Evolutionary conservation across 2,888 invertebrate genomes (phyloP), one percentile per base, ranked within the genome.

Genomic region (Alviniconcha strummeri): DNA sequence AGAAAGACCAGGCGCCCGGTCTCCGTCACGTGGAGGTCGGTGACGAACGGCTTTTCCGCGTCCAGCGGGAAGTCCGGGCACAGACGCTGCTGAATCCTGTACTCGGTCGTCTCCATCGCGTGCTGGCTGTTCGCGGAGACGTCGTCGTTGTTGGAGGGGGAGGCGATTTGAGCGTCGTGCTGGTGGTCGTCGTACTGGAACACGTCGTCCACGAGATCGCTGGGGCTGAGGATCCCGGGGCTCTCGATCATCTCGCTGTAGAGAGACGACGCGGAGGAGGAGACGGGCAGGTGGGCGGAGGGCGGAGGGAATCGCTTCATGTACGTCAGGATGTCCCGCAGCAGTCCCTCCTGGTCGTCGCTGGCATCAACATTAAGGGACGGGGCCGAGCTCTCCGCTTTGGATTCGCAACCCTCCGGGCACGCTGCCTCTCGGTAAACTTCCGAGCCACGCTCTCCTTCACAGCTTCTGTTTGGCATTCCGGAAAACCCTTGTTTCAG

Each of bases 21-120:
- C 77, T 82, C 77, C 13, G 82, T 77, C 69, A 82, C 55, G 71
- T 82, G 82, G 19, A 77, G 56, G 54, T 82, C 82, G 4, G 77
- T 77, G 36, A 82, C 55, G 54, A 69, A 77, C 8, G 82, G 13
- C 71, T n/a, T 69, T 15, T 67, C 52, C 17, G 1, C 52, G 71
- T 82, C 82, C 69, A n/a, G 55, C 13, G 77, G 82, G 54, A 82
- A 82, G 52, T 67, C 17, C 7, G 67, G 69, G 15, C 76, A 15
- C 11, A 82, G 36, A 0, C 82, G 82, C 36, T 77, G 82, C 15
- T 75, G 69, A 15, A 82, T 9, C 19, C 54, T 67, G 82, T 77
- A 82, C 17, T 17, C 15, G 0, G 64, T 15, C 17, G 5, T 7
- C 17, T 15, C 4, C 4, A 8, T 55, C n/a, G 54, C 11, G 36